Evolutionary conservation across 2,113 vertebrate species (phyloP).

Genomic region (Rhinolophus ferrumequinum): DNA sequence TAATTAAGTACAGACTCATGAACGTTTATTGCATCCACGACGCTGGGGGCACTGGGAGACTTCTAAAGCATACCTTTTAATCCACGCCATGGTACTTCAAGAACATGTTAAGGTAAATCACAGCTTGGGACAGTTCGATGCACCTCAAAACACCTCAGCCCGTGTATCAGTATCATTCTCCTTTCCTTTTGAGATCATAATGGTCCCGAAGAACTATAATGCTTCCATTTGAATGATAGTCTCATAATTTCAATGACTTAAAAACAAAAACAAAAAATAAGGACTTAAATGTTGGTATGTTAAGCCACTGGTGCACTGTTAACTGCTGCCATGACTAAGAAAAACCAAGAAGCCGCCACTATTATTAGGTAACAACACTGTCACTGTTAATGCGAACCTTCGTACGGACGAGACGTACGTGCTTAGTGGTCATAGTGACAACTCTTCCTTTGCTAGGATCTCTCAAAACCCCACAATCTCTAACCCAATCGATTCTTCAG

Average conservation of each 20-base stretch:
- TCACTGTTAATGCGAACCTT: conserved; percentile 25
- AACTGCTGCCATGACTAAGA: conserved; percentile 55
- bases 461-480: background rate
- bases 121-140: conserved; percentile 78
- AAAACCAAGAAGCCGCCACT: background rate
- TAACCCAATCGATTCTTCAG: conserved; percentile 2
- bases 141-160: conserved; percentile 81
- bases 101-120: conserved; percentile 79
- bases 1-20: conserved; percentile 57
- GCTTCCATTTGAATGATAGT: conserved; percentile 80
- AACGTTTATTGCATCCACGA: conserved; percentile 58
- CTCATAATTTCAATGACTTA: conserved; percentile 82
- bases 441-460: background rate
- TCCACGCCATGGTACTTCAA: conserved; percentile 82
- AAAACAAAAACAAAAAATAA: conserved; percentile 82
- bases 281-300: conserved; percentile 74
- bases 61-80: conserved; percentile 81
- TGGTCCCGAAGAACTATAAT: conserved; percentile 79
- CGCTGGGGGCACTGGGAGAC: conserved; percentile 60
- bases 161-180: conserved; percentile 77
- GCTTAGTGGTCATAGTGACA: background rate
- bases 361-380: background rate
- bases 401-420: background rate
- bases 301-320: conserved; percentile 56
- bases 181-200: conserved; percentile 81